These are phyloP conservation scores for Asarcornis scutulata DNA, from an alignment of 2,113 vertebrate genomes.

Conservation along the genomic window DNA sequence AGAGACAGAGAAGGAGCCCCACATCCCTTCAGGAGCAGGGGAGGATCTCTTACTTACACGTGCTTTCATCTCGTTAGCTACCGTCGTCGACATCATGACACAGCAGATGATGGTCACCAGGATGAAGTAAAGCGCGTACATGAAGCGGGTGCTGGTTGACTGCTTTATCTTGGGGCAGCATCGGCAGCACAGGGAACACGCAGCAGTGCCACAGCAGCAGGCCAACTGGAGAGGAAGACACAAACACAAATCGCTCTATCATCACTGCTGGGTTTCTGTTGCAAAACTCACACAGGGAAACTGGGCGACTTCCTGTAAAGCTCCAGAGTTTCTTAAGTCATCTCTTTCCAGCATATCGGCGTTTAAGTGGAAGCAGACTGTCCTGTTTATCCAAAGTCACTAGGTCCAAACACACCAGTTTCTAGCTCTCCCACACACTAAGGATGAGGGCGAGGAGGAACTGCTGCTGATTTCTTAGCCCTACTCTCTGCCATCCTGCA, in stretches of 20 bases:
- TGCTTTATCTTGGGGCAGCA: slow-evolving; percentile 96
- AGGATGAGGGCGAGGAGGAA: not conserved
- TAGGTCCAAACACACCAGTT: not conserved
- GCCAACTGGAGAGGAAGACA: slow-evolving; percentile 84
- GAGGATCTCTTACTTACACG: slow-evolving; percentile 79
- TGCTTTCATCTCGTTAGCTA: slow-evolving; percentile 78
- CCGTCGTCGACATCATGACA: slow-evolving; percentile 93
- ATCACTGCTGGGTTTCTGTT: not conserved
- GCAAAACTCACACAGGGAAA: not conserved
- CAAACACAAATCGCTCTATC: not conserved
- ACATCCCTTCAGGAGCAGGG: not conserved
- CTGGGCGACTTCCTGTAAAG: not conserved
- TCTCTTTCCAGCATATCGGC: not conserved
- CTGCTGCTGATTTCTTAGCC: not conserved
- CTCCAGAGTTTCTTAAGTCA: not conserved
- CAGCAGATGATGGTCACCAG: slow-evolving; percentile 88
- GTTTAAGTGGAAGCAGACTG: not conserved
- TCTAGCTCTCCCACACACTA: not conserved
- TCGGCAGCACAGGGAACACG: slow-evolving; percentile 91
- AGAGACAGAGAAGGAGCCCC: not conserved
- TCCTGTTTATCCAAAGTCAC: not conserved
- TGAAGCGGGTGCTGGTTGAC: slow-evolving; percentile 92
- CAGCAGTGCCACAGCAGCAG: slow-evolving; percentile 91
- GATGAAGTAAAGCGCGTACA: slow-evolving; percentile 95
- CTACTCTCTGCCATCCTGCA: not conserved